Evolutionary conservation across 2,888 invertebrate genomes (phyloP), one percentile per base, ranked within the genome.

Genomic region (Luffia ferchaultella): DNA sequence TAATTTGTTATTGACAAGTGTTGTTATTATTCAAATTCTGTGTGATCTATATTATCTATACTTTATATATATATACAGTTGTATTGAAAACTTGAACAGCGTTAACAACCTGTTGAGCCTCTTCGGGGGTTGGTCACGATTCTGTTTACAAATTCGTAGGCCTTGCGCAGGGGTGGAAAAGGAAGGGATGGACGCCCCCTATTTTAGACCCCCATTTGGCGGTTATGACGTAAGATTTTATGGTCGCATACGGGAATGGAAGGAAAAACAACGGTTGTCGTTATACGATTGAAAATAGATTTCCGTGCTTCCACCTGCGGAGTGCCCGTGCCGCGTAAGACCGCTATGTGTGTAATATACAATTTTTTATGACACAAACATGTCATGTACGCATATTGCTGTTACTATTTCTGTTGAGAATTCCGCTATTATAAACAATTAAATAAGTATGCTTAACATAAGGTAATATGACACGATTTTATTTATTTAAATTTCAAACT

Each of bases 191-290:
- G 12, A 30, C 5, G 30, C 59, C 65, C 68, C 70, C 71, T 70
- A n/a, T n/a, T n/a, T n/a, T n/a, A n/a, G n/a, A n/a, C 73, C 68
- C 67, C 60, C 62, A 57, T 58, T 60, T 59, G 59, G 64, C 63
- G 59, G 64, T 63, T 65, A 66, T 82, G 82, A 83, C 82, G 82
- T 75, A 77, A 78, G 62, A 65, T 62, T 77, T 77, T 76, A 79
- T 73, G 69, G 70, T 69, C 67, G 62, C 63, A 62, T 64, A 70
- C 54, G 57, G 73, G 74, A 76, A 76, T 67, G 73, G 76, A 70
- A 73, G 75, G 80, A 78, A 79, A 78, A 80, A 77, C 74, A 78
- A 78, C 73, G 70, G 62, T 66, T 62, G 58, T 61, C 61, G 49
- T 61, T 68, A 12, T 12, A 30, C 12, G 30, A 30, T 30, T 74